Evolutionary conservation across 2,797 vertebrate genomes (phyloP).

Genomic region (Sebastes minor): DNA sequence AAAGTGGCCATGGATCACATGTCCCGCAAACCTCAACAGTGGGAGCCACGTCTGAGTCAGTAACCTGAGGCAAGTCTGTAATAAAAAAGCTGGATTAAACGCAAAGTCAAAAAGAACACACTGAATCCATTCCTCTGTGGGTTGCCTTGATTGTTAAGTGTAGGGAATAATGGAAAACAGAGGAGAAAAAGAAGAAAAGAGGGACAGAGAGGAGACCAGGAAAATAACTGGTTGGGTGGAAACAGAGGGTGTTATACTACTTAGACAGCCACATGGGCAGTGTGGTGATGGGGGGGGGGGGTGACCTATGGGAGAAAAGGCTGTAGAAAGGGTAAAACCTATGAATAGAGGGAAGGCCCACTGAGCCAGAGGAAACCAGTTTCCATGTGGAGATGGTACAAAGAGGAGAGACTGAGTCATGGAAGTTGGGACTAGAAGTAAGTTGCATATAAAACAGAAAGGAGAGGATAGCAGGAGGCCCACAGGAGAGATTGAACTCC

Average conservation of each 20-base stretch:
- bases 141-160: slow-evolving; percentile 13
- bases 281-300: not conserved
- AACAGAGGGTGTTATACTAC: slow-evolving; percentile 10
- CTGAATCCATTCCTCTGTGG: slow-evolving; percentile 13
- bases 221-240: slow-evolving; percentile 27
- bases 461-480: not conserved
- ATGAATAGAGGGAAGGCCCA: slow-evolving; percentile 2
- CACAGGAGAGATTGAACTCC: not conserved
- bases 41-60: slow-evolving; percentile 15
- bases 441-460: not conserved
- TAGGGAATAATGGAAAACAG: not conserved
- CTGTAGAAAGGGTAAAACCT: not conserved
- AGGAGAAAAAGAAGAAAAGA: slow-evolving; percentile 1
- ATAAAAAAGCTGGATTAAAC: slow-evolving; percentile 14
- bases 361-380: not conserved
- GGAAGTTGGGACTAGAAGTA: slow-evolving; percentile 1
- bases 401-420: slow-evolving; percentile 31
- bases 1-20: not conserved
- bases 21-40: slow-evolving; percentile 16
- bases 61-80: slow-evolving; percentile 13
- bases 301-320: not conserved
- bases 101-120: slow-evolving; percentile 16
- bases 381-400: slow-evolving; percentile 13
- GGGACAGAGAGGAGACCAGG: not conserved
- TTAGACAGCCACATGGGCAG: slow-evolving; percentile 4